Conservation (phyloP, 2,888 invertebrate genomes). For the Melikaiella ostensackeni region DNA sequence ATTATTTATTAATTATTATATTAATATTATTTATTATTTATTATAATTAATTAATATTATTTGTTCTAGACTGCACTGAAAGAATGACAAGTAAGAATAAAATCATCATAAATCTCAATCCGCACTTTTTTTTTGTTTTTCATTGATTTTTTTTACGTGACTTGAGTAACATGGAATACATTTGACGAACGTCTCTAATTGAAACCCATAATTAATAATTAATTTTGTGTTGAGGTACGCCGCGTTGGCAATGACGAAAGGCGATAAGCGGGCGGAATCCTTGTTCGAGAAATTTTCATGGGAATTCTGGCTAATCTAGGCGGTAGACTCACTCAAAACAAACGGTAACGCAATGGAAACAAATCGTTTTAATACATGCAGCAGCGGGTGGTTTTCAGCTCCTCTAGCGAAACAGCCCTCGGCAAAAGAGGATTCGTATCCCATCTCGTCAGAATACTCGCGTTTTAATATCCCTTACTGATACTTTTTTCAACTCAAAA, state of each 20-base stretch:
- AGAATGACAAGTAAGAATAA: too few relatives aligned
- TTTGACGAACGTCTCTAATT: too few relatives aligned
- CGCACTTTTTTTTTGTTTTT: too few relatives aligned
- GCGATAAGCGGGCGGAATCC: slow-evolving; percentile 23
- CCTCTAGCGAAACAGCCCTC: slow-evolving; percentile 17
- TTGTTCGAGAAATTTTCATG: slow-evolving; percentile 18
- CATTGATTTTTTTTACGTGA: too few relatives aligned
- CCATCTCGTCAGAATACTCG: background rate
- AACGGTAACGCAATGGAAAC: slow-evolving; percentile 11
- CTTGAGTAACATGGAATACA: too few relatives aligned
- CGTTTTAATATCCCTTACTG: background rate
- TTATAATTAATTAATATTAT: too few relatives aligned
- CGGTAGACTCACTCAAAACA: slow-evolving; percentile 26
- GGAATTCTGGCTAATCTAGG: slow-evolving; percentile 27
- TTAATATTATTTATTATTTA: too few relatives aligned
- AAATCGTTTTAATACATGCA: slow-evolving; percentile 9
- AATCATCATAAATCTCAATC: too few relatives aligned
- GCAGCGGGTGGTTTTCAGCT: slow-evolving; percentile 3
- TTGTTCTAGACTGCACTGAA: too few relatives aligned
- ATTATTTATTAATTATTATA: too few relatives aligned
- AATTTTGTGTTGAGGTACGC: background rate
- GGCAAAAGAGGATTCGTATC: slow-evolving; percentile 6
- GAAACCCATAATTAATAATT: too few relatives aligned
- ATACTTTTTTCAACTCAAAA: background rate
- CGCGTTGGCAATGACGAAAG: slow-evolving; percentile 16